These are phyloP conservation scores for Halichondria panicea DNA, from an alignment of 37 sponge, comb jelly and placozoan species.

Conservation along the genomic window DNA sequence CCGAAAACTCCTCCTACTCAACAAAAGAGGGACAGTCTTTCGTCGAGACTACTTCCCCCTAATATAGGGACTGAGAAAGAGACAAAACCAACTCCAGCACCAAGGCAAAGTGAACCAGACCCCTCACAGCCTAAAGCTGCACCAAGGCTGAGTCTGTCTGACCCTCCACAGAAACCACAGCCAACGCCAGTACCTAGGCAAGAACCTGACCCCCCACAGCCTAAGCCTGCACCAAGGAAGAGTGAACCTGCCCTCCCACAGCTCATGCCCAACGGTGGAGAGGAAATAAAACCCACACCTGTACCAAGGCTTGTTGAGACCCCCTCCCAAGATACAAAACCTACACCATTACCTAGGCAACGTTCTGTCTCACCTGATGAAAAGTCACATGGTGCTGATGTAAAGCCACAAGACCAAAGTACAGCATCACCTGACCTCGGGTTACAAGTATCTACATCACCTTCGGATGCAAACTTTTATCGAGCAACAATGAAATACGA, in stretches of 20 bases:
- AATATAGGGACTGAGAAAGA: background rate
- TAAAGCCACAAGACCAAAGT: no score
- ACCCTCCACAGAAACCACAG: background rate
- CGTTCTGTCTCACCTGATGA: background rate
- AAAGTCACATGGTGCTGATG: background rate
- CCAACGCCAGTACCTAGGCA: background rate
- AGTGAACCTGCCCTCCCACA: background rate
- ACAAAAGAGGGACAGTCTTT: background rate
- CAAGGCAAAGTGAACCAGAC: background rate
- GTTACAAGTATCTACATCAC: constrained; percentile 2
- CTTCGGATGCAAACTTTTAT: constrained; percentile 41
- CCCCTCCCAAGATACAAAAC: background rate
- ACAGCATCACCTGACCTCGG: no score
- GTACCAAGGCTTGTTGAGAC: background rate
- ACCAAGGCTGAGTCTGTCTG: no score
- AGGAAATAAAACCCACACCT: no score
- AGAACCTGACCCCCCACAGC: constrained; percentile 1
- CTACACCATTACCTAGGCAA: background rate
- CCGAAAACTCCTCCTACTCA: background rate
- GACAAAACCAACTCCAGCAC: background rate
- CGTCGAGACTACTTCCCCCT: constrained; percentile 7
- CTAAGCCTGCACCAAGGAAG: background rate
- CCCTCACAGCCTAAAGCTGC: background rate
- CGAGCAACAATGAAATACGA: constrained; percentile 41
- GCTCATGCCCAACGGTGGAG: no score